phyloP scores from a whole-genome alignment of 1,140 invertebrate genomes.

The Drosophila orosa region DNA sequence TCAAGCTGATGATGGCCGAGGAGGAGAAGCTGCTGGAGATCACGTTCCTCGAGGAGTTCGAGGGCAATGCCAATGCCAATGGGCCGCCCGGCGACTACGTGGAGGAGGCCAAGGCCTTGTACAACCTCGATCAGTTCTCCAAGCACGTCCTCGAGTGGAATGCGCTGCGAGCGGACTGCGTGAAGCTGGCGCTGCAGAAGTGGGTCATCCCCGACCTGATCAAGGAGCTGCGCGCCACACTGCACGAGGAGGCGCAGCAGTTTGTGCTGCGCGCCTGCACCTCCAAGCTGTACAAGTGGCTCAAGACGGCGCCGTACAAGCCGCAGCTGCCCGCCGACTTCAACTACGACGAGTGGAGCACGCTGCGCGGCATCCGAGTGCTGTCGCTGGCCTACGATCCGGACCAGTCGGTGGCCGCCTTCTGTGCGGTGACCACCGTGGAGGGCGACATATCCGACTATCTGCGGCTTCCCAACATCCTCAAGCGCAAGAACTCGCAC shows the following conservation, averaged over 20 bases:
- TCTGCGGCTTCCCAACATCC: slow-evolving; percentile 92
- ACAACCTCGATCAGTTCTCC: slow-evolving; percentile 97
- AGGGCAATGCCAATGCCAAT: slow-evolving; percentile 88
- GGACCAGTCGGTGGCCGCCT: slow-evolving; percentile 93
- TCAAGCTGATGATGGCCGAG: slow-evolving; percentile 93
- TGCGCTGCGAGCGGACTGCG: slow-evolving; percentile 92
- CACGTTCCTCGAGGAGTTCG: slow-evolving; percentile 90
- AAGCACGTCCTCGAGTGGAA: slow-evolving; percentile 99
- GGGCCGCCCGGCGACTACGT: slow-evolving; percentile 87
- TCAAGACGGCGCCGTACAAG: slow-evolving; percentile 95
- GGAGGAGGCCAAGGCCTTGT: slow-evolving; percentile 96
- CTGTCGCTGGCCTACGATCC: slow-evolving; percentile 95
- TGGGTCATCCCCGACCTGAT: slow-evolving; percentile 95
- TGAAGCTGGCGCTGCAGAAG: slow-evolving; percentile 94
- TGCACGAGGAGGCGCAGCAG: slow-evolving; percentile 95
- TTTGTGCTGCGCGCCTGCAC: slow-evolving; percentile 93
- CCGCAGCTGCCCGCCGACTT: slow-evolving; percentile 87
- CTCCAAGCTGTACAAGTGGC: slow-evolving; percentile 94
- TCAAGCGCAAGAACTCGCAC: slow-evolving; percentile 92
- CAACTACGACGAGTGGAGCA: slow-evolving; percentile 96
- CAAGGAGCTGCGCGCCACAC: slow-evolving; percentile 92
- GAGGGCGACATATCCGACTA: slow-evolving; percentile 97
- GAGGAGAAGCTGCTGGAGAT: slow-evolving; percentile 93
- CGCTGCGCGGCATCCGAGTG: slow-evolving; percentile 92
- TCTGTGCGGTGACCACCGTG: slow-evolving; percentile 93